These are phyloP conservation scores for Gnathonemus longibarbis DNA, from an alignment of 2,113 vertebrate genomes.

Conservation along the genomic window DNA sequence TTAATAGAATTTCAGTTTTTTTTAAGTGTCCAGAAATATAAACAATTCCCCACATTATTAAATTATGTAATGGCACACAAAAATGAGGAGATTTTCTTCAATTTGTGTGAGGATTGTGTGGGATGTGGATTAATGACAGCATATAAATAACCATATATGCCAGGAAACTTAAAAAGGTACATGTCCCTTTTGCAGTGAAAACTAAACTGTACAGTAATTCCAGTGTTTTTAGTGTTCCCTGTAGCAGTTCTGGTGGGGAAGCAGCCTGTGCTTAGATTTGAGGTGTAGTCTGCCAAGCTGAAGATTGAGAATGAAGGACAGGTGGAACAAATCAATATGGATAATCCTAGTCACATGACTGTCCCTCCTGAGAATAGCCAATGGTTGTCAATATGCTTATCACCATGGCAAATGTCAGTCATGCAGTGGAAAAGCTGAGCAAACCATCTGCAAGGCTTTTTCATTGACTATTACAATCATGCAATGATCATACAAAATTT, in stretches of 20 bases:
- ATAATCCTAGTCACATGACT: background rate
- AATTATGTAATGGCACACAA: background rate
- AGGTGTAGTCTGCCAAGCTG: background rate
- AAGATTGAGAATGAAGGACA: background rate
- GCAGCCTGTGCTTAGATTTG: background rate
- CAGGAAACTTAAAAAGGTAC: background rate
- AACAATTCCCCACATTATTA: background rate
- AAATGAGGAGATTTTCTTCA: background rate
- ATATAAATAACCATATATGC: background rate
- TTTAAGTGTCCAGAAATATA: background rate
- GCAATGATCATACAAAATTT: background rate
- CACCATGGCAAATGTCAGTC: background rate
- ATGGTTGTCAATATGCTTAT: background rate
- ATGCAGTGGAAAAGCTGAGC: background rate
- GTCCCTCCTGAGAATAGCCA: background rate
- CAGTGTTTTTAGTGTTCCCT: background rate
- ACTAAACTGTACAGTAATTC: background rate
- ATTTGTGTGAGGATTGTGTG: background rate
- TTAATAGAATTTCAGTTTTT: background rate
- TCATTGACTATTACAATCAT: background rate
- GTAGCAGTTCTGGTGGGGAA: background rate
- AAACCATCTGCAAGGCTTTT: background rate
- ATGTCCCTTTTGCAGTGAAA: background rate
- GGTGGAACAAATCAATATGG: background rate
- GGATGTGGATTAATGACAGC: background rate